Conservation (phyloP, 2,113 vertebrate species). For the Orientallactaga bullata region DNA sequence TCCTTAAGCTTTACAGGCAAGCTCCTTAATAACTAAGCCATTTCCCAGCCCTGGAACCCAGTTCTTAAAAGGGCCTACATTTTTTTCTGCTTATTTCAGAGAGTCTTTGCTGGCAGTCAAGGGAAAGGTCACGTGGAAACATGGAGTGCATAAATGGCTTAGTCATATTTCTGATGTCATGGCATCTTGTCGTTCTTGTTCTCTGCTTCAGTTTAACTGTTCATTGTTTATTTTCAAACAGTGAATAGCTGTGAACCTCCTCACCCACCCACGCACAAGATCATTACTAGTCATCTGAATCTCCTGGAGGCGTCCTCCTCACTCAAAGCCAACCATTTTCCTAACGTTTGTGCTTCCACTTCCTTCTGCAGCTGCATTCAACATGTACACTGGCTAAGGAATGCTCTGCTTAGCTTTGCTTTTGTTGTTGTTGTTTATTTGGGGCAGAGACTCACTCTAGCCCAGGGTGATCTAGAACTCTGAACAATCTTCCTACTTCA, state of each 20-base stretch:
- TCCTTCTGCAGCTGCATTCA: neutral
- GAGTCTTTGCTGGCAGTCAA: neutral
- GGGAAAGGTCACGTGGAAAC: neutral
- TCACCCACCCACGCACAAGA: neutral
- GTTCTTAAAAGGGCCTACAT: neutral
- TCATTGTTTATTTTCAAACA: constrained; percentile 19
- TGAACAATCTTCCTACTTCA: too few species aligned
- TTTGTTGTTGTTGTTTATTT: too few species aligned
- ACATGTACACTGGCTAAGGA: neutral
- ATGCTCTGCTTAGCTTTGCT: neutral
- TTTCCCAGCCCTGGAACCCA: neutral
- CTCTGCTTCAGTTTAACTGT: neutral
- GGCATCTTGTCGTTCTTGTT: neutral
- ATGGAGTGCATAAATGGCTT: neutral
- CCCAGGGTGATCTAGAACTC: too few species aligned
- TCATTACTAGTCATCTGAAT: neutral
- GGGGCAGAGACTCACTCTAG: too few species aligned
- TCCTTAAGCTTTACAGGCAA: too few species aligned
- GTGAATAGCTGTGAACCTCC: neutral
- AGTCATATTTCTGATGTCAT: neutral
- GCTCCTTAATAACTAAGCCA: too few species aligned
- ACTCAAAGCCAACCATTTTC: neutral
- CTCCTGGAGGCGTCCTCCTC: neutral
- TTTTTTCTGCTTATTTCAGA: neutral
- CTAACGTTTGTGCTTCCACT: neutral